A percentile compares a stretch with the other conserved stretches of the same genome.
These are phyloP conservation scores for Hirtodrosophila histrioides DNA, from an alignment of 2,888 invertebrate species.

Conservation along the genomic window DNA sequence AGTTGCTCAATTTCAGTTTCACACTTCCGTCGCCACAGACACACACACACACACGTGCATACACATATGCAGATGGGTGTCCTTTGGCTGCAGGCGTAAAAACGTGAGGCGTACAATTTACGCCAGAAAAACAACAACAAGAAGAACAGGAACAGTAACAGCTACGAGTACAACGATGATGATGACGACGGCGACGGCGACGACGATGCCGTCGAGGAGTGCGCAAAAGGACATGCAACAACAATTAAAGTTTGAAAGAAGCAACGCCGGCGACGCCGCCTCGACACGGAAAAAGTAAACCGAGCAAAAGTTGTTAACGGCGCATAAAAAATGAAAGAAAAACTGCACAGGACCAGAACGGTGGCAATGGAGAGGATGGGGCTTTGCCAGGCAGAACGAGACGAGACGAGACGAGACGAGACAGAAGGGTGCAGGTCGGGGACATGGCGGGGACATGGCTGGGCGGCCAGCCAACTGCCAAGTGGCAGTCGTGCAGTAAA, in stretches of 20 bases:
- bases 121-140: constrained; percentile 54
- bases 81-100: constrained; percentile 73
- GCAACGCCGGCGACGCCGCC: constrained; percentile 55
- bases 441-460: neutral
- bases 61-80: constrained; percentile 63
- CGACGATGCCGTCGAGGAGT: constrained; percentile 47
- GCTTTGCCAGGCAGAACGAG: neutral
- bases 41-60: constrained; percentile 10
- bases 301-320: constrained; percentile 80
- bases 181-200: constrained; percentile 27
- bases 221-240: constrained; percentile 77
- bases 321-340: constrained; percentile 73
- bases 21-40: constrained; percentile 80
- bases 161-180: constrained; percentile 45
- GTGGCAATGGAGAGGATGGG: constrained; percentile 11
- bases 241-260: constrained; percentile 79
- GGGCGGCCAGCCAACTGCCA: constrained; percentile 43
- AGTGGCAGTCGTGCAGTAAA: constrained; percentile 79
- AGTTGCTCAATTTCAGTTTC: constrained; percentile 84
- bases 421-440: neutral
- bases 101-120: constrained; percentile 80
- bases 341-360: constrained; percentile 45
- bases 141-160: constrained; percentile 39
- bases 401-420: neutral
- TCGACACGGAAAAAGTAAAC: constrained; percentile 78